Evolutionary conservation across 2,113 vertebrate species (phyloP).

Genomic region (Corythaeola cristata): DNA sequence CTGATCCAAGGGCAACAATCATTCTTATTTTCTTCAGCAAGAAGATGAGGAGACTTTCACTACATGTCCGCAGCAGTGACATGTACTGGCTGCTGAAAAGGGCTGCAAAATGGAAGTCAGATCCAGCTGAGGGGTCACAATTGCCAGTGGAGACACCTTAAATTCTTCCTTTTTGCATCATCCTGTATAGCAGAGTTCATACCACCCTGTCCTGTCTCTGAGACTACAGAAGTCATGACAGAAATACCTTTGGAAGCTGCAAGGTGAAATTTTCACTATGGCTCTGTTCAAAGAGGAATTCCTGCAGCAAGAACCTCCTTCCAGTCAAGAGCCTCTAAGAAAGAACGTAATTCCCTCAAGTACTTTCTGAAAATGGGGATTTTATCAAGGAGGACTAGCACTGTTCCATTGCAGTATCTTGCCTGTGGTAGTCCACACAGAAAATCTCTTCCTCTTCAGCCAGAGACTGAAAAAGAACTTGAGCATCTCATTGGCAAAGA

Average conservation of each 20-base stretch:
- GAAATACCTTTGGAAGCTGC: background rate
- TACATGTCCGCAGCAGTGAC: background rate
- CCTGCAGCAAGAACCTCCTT: background rate
- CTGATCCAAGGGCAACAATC: slow-evolving; percentile 7
- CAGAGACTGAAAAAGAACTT: background rate
- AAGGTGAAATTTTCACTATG: background rate
- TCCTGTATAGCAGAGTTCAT: background rate
- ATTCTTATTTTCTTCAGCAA: background rate
- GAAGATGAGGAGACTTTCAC: background rate
- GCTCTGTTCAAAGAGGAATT: background rate
- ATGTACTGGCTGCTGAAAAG: background rate
- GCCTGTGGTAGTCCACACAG: background rate
- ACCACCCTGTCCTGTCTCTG: background rate
- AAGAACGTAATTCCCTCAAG: background rate
- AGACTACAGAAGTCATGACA: background rate
- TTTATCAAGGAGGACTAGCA: background rate
- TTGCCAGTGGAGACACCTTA: background rate
- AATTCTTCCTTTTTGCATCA: background rate
- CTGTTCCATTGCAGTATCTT: background rate
- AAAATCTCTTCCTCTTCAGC: background rate
- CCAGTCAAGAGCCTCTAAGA: background rate
- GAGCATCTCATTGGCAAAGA: background rate
- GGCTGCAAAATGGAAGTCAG: background rate
- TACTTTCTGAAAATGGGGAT: background rate
- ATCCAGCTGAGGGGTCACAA: background rate